Evolutionary conservation across 2,113 vertebrate species (phyloP).

Genomic region (Marcusenius ussheri): DNA sequence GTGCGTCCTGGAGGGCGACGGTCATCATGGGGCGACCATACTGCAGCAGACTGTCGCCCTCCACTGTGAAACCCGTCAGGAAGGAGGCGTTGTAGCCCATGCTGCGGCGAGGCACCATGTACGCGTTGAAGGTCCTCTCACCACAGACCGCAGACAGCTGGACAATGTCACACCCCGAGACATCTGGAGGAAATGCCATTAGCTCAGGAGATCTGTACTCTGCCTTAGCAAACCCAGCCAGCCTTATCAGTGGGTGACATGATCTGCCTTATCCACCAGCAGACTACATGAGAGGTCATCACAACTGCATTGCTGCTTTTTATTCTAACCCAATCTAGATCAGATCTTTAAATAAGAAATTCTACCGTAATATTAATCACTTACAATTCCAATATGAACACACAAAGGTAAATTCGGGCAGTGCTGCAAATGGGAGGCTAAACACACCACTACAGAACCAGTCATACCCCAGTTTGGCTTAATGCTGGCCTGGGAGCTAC

Average conservation of each 20-base stretch:
- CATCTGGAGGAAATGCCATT: slow-evolving; percentile 10
- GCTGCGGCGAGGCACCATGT: slow-evolving; percentile 43
- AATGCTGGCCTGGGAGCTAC: neutral
- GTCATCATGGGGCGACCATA: slow-evolving; percentile 45
- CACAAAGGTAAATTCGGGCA: neutral
- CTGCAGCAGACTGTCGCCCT: slow-evolving; percentile 43
- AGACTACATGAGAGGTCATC: neutral
- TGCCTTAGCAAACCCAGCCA: neutral
- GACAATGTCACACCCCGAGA: slow-evolving; percentile 51
- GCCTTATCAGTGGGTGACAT: neutral
- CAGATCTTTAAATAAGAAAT: slow-evolving; percentile 14
- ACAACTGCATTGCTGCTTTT: neutral
- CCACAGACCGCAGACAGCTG: slow-evolving; percentile 60
- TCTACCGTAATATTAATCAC: neutral
- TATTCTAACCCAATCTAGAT: neutral
- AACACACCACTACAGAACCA: neutral
- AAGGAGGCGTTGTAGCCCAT: slow-evolving; percentile 45
- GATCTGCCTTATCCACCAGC: neutral
- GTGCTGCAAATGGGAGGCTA: neutral
- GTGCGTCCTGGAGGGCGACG: slow-evolving; percentile 49
- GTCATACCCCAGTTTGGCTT: neutral
- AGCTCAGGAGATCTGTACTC: neutral
- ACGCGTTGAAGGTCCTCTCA: slow-evolving; percentile 53
- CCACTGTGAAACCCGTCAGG: slow-evolving; percentile 54
- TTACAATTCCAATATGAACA: neutral